Evolutionary conservation across 2,113 vertebrate species (phyloP), one percentile per base, ranked within the genome.

Genomic region (Grus americana): DNA sequence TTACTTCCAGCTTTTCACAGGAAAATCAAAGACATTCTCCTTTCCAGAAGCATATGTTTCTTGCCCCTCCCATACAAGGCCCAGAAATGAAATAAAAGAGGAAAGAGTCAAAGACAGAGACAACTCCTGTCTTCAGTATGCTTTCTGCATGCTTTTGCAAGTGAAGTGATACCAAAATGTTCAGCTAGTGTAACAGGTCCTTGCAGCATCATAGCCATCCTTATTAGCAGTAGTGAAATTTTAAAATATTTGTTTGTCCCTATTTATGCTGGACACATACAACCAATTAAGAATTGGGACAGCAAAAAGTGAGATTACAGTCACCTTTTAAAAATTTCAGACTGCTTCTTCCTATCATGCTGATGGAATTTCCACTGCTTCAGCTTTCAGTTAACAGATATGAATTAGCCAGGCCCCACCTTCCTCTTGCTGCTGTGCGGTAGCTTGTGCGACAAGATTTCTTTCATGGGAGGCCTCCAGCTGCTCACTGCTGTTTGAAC

Each of bases 121-220:
- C 11, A 71, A 15, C 22, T 67, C 12, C 24, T 75, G 22, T 67
- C 42, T 67, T 46, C 24, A 40, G 9, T 62, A 34, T 46, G 11
- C 36, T 40, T 61, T 80, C 54, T 71, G 36, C 15, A 24, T 22
- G n/a, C 23, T 70, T 94, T 89, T 84, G 11, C 46, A 88, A 81
- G 9, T 75, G 70, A 80, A 88, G 55, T 62, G 5, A 49, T 75
- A 73, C 2, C n/a, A 54, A 70, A n/a, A 49, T 72, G 15, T 86
- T 79, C n/a, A 67, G 10, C 15, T 62, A 32, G 36, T 34, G 11
- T 74, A 81, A 54, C 68, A 85, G 26, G 57, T 82, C 52, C 38
- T 75, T 65, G n/a, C 7, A 67, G 26, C 15, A 52, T 20, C 0
- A 0, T 5, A 68, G 44, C 36, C 42, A n/a, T 80, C 32, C 5